These are phyloP conservation scores for Pseudococcus viburni DNA, from an alignment of 2,888 invertebrate genomes.

Conservation along the genomic window DNA sequence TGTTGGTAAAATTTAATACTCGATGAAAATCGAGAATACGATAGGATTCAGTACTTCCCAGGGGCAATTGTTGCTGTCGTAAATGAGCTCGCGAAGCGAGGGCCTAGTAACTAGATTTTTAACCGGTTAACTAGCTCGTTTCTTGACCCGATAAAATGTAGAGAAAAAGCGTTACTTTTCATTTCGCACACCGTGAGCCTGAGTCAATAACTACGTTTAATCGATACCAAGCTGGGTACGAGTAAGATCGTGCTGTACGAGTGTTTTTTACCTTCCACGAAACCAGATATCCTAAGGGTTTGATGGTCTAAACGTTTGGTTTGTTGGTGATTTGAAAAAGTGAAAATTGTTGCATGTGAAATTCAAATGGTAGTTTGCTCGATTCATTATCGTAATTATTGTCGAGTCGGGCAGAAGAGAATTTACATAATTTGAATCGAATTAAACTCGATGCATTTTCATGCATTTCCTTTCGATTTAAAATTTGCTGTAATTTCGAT, in stretches of 20 bases:
- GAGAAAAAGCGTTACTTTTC: slow-evolving; percentile 9
- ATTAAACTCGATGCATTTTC: too few relatives aligned
- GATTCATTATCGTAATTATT: neutral
- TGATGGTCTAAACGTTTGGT: neutral
- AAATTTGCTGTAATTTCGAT: too few relatives aligned
- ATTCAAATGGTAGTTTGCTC: neutral
- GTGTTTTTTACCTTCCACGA: slow-evolving; percentile 4
- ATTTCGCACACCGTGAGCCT: slow-evolving; percentile 4
- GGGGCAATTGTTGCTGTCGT: neutral
- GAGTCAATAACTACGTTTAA: neutral
- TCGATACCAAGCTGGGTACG: neutral
- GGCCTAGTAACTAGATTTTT: neutral
- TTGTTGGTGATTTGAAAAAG: neutral
- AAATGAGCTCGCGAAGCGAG: neutral
- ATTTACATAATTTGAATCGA: too few relatives aligned
- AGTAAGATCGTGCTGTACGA: neutral
- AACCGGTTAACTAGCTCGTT: slow-evolving; percentile 19
- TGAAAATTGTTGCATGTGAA: neutral
- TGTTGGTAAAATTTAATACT: neutral
- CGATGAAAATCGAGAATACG: neutral
- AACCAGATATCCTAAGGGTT: neutral
- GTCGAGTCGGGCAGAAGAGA: too few relatives aligned
- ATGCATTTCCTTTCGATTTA: too few relatives aligned
- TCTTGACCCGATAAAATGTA: slow-evolving; percentile 33
- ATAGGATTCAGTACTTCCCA: neutral